These are phyloP conservation scores for Xylota sylvarum DNA, from an alignment of 2,888 invertebrate genomes.

Conservation along the genomic window DNA sequence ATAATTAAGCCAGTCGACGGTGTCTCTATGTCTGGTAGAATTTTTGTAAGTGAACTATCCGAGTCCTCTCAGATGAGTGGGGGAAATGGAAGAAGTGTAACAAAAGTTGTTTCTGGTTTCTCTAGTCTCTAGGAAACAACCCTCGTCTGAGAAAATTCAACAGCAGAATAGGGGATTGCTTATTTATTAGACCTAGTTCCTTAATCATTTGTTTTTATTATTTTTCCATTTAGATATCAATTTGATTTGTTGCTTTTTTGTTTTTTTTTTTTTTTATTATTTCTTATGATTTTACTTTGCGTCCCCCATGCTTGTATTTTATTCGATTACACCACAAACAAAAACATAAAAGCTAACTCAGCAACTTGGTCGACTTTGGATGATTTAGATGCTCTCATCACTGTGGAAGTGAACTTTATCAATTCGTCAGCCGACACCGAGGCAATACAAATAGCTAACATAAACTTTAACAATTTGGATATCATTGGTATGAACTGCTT, in stretches of 20 bases:
- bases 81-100: no score
- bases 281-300: constrained; percentile 60
- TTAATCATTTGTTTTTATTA: constrained; percentile 4
- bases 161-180: not conserved
- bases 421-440: constrained; percentile 83
- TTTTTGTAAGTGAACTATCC: no score
- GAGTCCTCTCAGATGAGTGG: no score
- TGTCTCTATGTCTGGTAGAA: no score
- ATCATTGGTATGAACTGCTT: constrained; percentile 91
- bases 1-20: no score
- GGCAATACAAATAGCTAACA: constrained; percentile 91
- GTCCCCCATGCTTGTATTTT: constrained; percentile 42
- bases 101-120: no score
- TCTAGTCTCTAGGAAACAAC: no score
- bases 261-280: constrained; percentile 39
- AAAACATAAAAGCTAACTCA: constrained; percentile 78
- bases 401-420: constrained; percentile 92
- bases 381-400: constrained; percentile 90
- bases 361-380: constrained; percentile 80
- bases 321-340: constrained; percentile 29
- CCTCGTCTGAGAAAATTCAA: no score
- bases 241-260: constrained; percentile 34
- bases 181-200: constrained; percentile 12
- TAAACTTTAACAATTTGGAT: constrained; percentile 97
- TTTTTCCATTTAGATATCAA: constrained; percentile 13